A percentile compares a stretch with the other conserved stretches of the same genome.
Evolutionary conservation across 2,888 invertebrate genomes (phyloP).

Genomic region (Zonitis immaculata): DNA sequence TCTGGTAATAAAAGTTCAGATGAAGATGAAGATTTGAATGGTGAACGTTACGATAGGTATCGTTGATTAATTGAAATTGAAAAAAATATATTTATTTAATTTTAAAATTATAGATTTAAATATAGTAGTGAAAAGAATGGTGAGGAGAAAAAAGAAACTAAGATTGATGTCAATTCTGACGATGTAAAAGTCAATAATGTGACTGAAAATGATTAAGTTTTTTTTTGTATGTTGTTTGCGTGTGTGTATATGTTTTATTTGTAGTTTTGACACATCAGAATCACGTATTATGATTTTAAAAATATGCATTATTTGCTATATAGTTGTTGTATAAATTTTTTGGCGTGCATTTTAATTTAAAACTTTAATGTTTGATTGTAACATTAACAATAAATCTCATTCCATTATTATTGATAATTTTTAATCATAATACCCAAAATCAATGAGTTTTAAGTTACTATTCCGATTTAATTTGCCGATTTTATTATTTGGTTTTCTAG

Average conservation of each 20-base stretch:
- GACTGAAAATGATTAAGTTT: conserved; percentile 15
- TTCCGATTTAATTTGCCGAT: conserved; percentile 17
- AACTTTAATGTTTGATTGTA: neutral
- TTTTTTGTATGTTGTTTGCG: neutral
- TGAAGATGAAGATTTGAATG: conserved; percentile 65
- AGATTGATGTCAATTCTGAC: conserved; percentile 8
- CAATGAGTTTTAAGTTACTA: neutral
- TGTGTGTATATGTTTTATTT: too few relatives aligned
- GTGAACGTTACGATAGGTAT: conserved; percentile 48
- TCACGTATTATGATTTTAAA: neutral
- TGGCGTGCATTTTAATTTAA: neutral
- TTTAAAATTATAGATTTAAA: conserved; percentile 36
- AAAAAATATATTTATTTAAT: neutral
- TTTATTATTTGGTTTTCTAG: conserved; percentile 18
- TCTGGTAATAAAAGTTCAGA: conserved; percentile 57
- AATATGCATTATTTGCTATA: neutral
- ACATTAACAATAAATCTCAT: conserved; percentile 1
- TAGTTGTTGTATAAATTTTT: neutral
- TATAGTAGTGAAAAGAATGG: conserved; percentile 44
- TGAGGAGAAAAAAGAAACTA: conserved; percentile 29
- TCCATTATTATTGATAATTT: neutral
- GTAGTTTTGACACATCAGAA: neutral
- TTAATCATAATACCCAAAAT: conserved; percentile 6
- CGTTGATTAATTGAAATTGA: conserved; percentile 1
- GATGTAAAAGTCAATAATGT: conserved; percentile 19